Evolutionary conservation across 2,113 vertebrate species (phyloP), one percentile per base, ranked within the genome.

Genomic region (Bos javanicus): DNA sequence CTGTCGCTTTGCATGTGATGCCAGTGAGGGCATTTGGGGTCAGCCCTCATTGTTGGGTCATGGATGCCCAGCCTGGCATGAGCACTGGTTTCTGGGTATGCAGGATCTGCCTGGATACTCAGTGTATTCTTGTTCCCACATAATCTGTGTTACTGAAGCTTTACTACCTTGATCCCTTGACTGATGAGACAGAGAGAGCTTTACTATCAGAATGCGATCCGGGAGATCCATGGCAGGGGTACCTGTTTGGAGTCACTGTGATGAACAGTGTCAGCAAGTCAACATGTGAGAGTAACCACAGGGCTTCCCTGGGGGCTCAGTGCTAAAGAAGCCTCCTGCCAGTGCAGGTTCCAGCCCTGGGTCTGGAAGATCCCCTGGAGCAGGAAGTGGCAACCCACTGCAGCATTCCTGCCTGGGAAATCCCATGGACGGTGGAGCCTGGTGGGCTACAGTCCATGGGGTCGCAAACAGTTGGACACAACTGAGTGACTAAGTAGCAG

Each of bases 381-480:
- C 71, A 4, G 71, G 23, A 76, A 43, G 23, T 7, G 39, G 36
- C 36, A 76, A 3, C 36, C 71, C 39, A 13, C 39, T 26, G 36
- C 71, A 43, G 71, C 21, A 4, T 43, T 43, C 71, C 23, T 26
- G 39, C 71, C 71, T 26, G 39, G 71, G 39, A 17, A 76, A 15
- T 76, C 12, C 23, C 39, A 76, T 1, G 23, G 39, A 43, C 0
- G 6, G 71, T 43, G 23, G 71, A 76, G 23, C 39, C 23, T 26
- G 39, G 39, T 25, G 67, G 67, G 11, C 36, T 74, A 12, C 12
- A 43, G 23, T 76, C 39, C 39, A 15, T 7, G 23, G 71, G 71
- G 71, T 76, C 1, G 1, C 23, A 3, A 7, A 76, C 39, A 26
- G 39, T 0, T 14, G 23, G 71, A 76, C 12, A 4, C 3, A 3